These are phyloP conservation scores for Lampris incognitus DNA, from an alignment of 2,113 vertebrate species.

Conservation along the genomic window DNA sequence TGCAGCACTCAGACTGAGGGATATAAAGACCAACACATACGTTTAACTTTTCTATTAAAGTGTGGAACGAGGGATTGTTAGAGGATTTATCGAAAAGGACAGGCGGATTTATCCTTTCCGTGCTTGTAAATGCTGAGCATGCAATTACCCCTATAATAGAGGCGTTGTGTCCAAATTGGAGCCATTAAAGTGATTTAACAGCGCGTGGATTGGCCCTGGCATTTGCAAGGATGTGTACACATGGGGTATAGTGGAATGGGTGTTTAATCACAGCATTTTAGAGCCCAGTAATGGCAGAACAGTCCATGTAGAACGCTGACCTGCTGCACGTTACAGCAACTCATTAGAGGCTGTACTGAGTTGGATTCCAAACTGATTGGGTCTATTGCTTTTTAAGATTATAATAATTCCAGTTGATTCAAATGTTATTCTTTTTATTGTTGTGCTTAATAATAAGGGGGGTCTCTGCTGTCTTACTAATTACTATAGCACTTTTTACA, in stretches of 20 bases:
- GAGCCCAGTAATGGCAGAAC: constrained; percentile 78
- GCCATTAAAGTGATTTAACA: constrained; percentile 89
- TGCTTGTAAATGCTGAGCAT: constrained; percentile 88
- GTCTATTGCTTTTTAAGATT: constrained; percentile 35
- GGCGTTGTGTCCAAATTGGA: constrained; percentile 87
- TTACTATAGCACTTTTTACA: background rate
- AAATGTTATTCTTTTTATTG: constrained; percentile 16
- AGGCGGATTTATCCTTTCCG: constrained; percentile 83
- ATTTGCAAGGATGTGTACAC: constrained; percentile 87
- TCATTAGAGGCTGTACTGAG: constrained; percentile 69
- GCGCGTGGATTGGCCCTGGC: constrained; percentile 84
- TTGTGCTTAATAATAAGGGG: background rate
- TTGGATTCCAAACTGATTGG: constrained; percentile 27
- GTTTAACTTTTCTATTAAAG: constrained; percentile 83
- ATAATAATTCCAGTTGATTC: constrained; percentile 43
- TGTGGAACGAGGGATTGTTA: constrained; percentile 68
- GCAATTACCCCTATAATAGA: constrained; percentile 88
- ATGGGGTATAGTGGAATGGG: constrained; percentile 80
- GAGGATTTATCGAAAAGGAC: constrained; percentile 84
- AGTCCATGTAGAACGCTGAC: constrained; percentile 68
- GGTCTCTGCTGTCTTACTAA: no score
- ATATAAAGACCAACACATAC: constrained; percentile 77
- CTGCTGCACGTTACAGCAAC: constrained; percentile 64
- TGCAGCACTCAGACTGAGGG: constrained; percentile 64
- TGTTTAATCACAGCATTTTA: constrained; percentile 84